These are phyloP conservation scores for Larimichthys crocea DNA, from an alignment of 2,113 vertebrate species.

Conservation along the genomic window DNA sequence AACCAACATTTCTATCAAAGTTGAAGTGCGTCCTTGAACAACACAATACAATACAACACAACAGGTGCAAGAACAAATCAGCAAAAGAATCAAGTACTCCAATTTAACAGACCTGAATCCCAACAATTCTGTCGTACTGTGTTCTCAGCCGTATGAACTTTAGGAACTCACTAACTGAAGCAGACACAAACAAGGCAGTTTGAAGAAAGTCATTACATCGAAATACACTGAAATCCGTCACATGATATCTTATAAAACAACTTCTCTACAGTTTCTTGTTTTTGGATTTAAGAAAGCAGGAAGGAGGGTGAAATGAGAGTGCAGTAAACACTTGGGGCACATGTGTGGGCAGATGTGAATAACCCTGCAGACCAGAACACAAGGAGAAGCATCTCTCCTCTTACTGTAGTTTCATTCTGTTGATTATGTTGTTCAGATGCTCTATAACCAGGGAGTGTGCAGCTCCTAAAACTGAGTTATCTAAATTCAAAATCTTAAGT, in stretches of 20 bases:
- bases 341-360: conserved; percentile 5
- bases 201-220: not conserved
- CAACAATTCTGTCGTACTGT: not conserved
- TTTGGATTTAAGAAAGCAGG: not conserved
- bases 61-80: not conserved
- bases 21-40: not conserved
- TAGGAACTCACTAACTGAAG: not conserved
- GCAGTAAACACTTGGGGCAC: not conserved
- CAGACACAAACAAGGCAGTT: not conserved
- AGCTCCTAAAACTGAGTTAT: conserved; percentile 5
- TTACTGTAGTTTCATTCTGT: conserved; percentile 3
- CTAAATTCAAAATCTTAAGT: not conserved
- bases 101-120: not conserved
- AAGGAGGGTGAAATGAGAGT: conserved; percentile 2
- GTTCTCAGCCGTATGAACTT: not conserved
- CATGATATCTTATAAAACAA: not conserved
- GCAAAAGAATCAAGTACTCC: not conserved
- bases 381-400: conserved; percentile 7
- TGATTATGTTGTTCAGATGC: conserved; percentile 15
- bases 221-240: not conserved
- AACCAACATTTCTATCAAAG: not conserved
- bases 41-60: too few relatives aligned
- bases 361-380: conserved; percentile 8
- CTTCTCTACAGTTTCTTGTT: not conserved
- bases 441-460: not conserved